Evolutionary conservation across 2,797 vertebrate genomes (phyloP), one percentile per base, ranked within the genome.

Genomic region (Rhinoraja longicauda): DNA sequence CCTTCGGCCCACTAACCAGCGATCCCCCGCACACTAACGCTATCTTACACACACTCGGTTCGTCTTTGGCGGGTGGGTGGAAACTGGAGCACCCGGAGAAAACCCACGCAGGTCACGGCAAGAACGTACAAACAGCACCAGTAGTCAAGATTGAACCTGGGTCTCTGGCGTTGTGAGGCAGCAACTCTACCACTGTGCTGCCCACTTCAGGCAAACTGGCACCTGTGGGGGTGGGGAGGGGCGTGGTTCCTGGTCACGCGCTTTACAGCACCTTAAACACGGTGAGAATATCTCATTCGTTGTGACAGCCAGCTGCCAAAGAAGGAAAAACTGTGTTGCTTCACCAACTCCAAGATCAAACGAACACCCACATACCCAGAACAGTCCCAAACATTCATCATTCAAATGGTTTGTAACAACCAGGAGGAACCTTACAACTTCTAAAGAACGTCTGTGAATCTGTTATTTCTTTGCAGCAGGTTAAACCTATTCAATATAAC

Each of bases 401-500:
- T 88, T 88, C 17, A 64, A 15, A 8, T 21, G n/a, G n/a, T 12
- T 67, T 67, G 15, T 67, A 67, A 67, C 64, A 36, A 67, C 32
- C 36, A 19, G 17, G 62, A n/a, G 17, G 88, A n/a, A 86, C 29
- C 59, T 84, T 88, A 64, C 6, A 64, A 21, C 17, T 36, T 6
- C 59, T 32, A 17, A 64, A 62, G 57, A 15, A 12, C 15, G 29
- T 86, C 82, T 86, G 82, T 88, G 29, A 8, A 15, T 32, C n/a
- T 36, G 2, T 8, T 8, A n/a, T 36, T 67, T 36, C 1, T 88
- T 32, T 88, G 59, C 84, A 67, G 62, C 62, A 67, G 62, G 9
- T 67, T 32, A 88, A 88, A 88, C 32, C 84, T 21, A 62, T 88
- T 64, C 84, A 88, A 64, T 88, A 88, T 88, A 88, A 88, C 32